These are phyloP conservation scores for Aphyosemion australe DNA, from an alignment of 2,113 vertebrate species.

Conservation along the genomic window DNA sequence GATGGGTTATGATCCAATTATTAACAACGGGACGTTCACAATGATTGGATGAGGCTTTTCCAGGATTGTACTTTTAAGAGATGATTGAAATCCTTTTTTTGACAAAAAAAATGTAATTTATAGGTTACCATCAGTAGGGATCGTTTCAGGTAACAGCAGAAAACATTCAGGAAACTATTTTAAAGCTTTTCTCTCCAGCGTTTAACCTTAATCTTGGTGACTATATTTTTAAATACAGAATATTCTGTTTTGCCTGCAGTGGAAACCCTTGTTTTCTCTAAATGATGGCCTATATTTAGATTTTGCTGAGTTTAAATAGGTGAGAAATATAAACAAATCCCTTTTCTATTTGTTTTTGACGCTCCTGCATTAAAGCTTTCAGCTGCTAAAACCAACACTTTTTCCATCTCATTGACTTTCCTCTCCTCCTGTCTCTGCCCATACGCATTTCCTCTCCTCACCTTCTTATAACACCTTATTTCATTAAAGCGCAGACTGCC, in stretches of 20 bases:
- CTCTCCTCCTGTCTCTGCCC: slow-evolving; percentile 3
- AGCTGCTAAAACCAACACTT: slow-evolving; percentile 10
- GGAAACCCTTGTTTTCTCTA: neutral
- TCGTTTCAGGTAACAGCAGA: too few relatives aligned
- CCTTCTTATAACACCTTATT: slow-evolving; percentile 35
- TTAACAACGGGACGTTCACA: too few relatives aligned
- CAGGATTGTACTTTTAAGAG: too few relatives aligned
- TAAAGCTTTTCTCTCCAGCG: too few relatives aligned
- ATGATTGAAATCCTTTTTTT: too few relatives aligned
- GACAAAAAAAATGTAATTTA: too few relatives aligned
- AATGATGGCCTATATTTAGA: neutral
- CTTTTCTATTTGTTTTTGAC: neutral
- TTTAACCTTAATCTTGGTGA: too few relatives aligned
- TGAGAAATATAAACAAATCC: neutral
- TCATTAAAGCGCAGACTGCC: slow-evolving; percentile 27
- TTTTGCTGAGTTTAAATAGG: neutral
- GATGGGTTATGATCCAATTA: too few relatives aligned
- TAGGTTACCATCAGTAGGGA: too few relatives aligned
- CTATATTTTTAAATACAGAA: neutral
- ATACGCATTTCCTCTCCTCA: slow-evolving; percentile 25
- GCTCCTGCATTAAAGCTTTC: neutral
- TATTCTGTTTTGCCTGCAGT: neutral
- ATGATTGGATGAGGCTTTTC: too few relatives aligned
- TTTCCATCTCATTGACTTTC: slow-evolving; percentile 10
- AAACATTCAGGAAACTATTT: too few relatives aligned